Conservation (phyloP, 53 echinoderm and acorn worm species). For the Arbacia lixula region DNA sequence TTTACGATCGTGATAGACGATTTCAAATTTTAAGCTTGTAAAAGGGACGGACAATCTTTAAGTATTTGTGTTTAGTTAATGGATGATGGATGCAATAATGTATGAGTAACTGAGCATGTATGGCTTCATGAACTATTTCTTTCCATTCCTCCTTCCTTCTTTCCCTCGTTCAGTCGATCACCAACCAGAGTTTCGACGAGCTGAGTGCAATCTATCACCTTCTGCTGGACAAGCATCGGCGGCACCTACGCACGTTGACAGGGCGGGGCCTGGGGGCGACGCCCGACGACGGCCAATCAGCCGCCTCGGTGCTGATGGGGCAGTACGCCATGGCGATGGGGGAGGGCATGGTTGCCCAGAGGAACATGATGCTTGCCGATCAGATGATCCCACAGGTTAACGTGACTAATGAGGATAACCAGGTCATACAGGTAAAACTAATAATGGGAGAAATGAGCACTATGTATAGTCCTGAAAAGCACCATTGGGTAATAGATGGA, state of each 20-base stretch:
- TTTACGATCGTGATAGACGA: no score
- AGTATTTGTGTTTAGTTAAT: no score
- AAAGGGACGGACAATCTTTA: no score
- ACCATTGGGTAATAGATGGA: no score
- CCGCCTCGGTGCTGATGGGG: slow-evolving; percentile 29
- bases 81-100: no score
- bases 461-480: no score
- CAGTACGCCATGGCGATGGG: slow-evolving; percentile 39
- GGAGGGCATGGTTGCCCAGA: slow-evolving; percentile 29
- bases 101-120: no score
- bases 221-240: slow-evolving; percentile 84
- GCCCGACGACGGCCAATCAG: slow-evolving; percentile 23
- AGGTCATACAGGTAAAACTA: slow-evolving; percentile 89
- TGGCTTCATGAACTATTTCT: no score
- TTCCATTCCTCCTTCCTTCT: neutral
- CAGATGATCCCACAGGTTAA: slow-evolving; percentile 87
- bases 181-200: slow-evolving; percentile 88
- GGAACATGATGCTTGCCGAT: slow-evolving; percentile 41
- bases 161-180: slow-evolving; percentile 71
- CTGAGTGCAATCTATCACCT: slow-evolving; percentile 99
- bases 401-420: slow-evolving; percentile 84
- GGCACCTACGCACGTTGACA: slow-evolving; percentile 54
- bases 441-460: no score
- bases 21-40: no score
- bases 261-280: slow-evolving; percentile 33